Evolutionary conservation across 2,113 vertebrate genomes (phyloP).

Genomic region (Centropus unirufus): DNA sequence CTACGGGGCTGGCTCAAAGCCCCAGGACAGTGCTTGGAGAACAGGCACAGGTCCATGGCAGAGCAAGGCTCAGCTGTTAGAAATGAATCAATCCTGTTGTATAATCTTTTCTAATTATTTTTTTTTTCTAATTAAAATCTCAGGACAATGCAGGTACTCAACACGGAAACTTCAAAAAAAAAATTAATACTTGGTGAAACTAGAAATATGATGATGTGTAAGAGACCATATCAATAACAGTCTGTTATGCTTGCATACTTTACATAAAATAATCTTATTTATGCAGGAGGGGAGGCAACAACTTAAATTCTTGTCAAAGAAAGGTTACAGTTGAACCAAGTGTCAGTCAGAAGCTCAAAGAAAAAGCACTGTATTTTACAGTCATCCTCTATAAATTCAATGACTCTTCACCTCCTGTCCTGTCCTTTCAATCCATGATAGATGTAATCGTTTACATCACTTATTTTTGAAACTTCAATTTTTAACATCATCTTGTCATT

Average conservation of each 20-base stretch:
- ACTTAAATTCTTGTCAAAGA: not conserved
- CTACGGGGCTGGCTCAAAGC: not conserved
- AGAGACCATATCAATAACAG: not conserved
- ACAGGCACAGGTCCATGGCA: not conserved
- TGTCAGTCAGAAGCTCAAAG: not conserved
- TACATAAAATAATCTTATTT: not conserved
- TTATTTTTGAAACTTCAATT: not conserved
- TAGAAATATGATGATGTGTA: not conserved
- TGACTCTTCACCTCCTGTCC: not conserved
- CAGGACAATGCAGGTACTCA: not conserved
- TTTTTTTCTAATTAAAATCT: not conserved
- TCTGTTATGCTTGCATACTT: not conserved
- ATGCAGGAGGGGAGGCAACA: rapidly evolving
- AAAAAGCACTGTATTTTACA: not conserved
- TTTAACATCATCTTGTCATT: not conserved
- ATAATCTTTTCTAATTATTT: not conserved
- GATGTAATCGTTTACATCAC: not conserved
- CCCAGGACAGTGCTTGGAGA: not conserved
- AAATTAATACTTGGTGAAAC: not conserved
- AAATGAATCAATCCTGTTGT: not conserved
- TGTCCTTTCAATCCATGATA: not conserved
- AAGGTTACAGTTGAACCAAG: not conserved
- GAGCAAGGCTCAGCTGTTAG: not conserved
- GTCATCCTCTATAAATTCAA: not conserved
- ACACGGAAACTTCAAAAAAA: not conserved